phyloP scores from a whole-genome alignment of 2,888 invertebrate species.

The Ophion ventricosus region DNA sequence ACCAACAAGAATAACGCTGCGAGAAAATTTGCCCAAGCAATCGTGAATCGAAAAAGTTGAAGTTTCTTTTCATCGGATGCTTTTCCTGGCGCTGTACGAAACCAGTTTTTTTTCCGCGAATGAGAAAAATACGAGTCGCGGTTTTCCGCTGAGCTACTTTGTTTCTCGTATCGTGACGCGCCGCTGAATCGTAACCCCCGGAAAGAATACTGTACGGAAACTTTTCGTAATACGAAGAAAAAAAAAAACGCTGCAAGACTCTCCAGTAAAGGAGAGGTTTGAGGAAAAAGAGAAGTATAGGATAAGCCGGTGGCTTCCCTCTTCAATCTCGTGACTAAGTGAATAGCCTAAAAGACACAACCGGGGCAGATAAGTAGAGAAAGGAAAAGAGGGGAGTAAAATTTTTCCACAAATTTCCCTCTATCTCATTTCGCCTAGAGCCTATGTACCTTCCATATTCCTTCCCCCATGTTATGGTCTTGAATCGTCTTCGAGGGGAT shows the following conservation, averaged over 20 bases:
- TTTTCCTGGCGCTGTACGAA: not conserved
- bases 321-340: conserved; percentile 52
- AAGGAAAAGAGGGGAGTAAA: not conserved
- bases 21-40: not conserved
- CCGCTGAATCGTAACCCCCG: conserved; percentile 10
- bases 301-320: conserved; percentile 22
- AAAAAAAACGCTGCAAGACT: conserved; percentile 16
- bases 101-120: conserved; percentile 13
- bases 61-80: not conserved
- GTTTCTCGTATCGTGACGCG: not conserved
- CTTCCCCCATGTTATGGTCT: not conserved
- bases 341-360: conserved; percentile 34
- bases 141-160: conserved; percentile 19
- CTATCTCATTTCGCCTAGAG: not conserved
- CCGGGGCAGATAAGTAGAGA: not conserved
- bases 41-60: not conserved
- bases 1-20: not conserved
- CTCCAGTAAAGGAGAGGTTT: conserved; percentile 18
- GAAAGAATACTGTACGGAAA: conserved; percentile 30
- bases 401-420: conserved; percentile 30
- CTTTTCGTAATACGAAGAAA: conserved; percentile 26
- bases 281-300: conserved; percentile 3
- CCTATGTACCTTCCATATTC: not conserved
- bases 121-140: conserved; percentile 20
- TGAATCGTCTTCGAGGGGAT: not conserved